Base-by-base conservation (phyloP, 2,797 vertebrate species). In the Heterohyrax brucei region DNA sequence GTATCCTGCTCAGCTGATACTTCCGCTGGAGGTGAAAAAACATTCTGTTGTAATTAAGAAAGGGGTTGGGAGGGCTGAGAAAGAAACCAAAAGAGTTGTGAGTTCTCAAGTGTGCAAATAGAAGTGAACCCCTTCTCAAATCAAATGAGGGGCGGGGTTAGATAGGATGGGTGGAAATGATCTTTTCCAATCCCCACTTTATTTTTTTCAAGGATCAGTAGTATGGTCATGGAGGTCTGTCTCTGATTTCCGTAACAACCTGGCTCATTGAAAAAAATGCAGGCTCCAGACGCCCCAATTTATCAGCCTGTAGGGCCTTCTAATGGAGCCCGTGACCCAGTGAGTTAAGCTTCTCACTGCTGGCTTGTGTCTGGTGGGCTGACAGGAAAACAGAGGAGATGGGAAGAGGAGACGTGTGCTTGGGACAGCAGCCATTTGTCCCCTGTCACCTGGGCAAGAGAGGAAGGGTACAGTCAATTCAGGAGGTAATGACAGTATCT, bases 171-270 rank as follows among this genome's bases (percentile, higher is more conserved):
- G 97, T 97, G 98, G 96, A 53, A 93, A 97, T 87, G 94, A 94
- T 91, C 56, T 92, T 93, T 96, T 89, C 72, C 96, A 96, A 95
- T 48, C 66, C 97, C 80, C 85, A 85, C 91, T 95, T 95, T 93
- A 87, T 98, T 98, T 93, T 97, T 97, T 93, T 93, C 93, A 95
- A 97, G 96, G 98, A 98, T 98, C 98, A 91, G 98, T 98, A 98
- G 95, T 76, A 91, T 94, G 95, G 97, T 98, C 98, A 97, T 93
- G 96, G 97, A 98, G 98, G 89, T 78, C 97, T 97, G 95, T 97
- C 89, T 98, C 96, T 96, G 96, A 98, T 99, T 98, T 98, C 98
- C 98, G 98, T 98, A 98, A 98, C 98, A 98, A 98, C 98, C 68
- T 96, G 93, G 86, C 97, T 98, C 98, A 96, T 94, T 98, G 97